Percentiles rank a stretch among this genome's conserved stretches.
phyloP scores from a whole-genome alignment of 1,140 invertebrate genomes.

The Whitmania pigra region DNA sequence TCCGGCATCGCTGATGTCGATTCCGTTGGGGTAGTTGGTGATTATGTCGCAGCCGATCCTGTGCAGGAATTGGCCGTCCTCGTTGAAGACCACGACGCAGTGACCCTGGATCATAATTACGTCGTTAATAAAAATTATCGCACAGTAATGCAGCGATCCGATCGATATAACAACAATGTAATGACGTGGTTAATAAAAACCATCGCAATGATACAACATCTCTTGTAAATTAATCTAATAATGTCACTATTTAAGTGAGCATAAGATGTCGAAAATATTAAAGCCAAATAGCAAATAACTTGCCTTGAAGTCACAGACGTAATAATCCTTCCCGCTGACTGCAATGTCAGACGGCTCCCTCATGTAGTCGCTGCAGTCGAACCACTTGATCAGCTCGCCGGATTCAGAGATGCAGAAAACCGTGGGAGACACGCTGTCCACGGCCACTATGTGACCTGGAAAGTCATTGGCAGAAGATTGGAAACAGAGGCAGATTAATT shows the following conservation, averaged over 20 bases:
- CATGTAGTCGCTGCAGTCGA: constrained; percentile 93
- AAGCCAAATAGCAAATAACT: constrained; percentile 7
- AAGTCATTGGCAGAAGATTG: neutral
- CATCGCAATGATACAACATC: neutral
- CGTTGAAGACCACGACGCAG: constrained; percentile 86
- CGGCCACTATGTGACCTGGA: constrained; percentile 69
- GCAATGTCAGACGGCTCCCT: constrained; percentile 90
- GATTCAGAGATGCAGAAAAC: constrained; percentile 74
- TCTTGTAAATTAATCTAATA: neutral
- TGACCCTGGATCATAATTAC: constrained; percentile 51
- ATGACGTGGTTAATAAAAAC: no score
- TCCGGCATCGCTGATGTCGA: constrained; percentile 87
- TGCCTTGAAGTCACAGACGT: constrained; percentile 87
- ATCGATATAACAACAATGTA: no score
- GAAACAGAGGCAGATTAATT: neutral
- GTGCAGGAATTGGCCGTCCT: constrained; percentile 74
- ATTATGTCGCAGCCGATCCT: constrained; percentile 86
- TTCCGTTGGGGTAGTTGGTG: constrained; percentile 92
- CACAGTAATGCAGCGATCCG: no score
- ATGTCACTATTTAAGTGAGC: neutral
- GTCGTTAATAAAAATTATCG: no score
- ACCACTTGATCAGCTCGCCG: constrained; percentile 80
- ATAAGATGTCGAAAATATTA: neutral
- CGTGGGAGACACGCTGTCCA: constrained; percentile 90
- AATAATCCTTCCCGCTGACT: constrained; percentile 82